A percentile compares a stretch with the other conserved stretches of the same genome.
These are phyloP conservation scores for Mimas tiliae DNA, from an alignment of 2,888 invertebrate species.

Conservation along the genomic window DNA sequence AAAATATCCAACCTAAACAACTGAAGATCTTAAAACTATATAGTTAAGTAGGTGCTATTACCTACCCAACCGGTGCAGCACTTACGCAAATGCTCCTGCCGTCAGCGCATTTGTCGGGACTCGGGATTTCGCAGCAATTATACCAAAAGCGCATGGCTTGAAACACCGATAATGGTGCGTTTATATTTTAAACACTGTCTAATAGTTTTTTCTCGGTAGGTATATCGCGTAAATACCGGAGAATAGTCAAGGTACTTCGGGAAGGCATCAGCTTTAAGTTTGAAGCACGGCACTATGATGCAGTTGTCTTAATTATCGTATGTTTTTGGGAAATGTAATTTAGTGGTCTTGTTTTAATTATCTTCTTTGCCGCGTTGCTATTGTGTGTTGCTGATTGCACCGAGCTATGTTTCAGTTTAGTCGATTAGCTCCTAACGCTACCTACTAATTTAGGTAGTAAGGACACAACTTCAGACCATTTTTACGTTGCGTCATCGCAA, in stretches of 20 bases:
- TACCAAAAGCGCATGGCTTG: constrained; percentile 16
- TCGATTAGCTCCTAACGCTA: no score
- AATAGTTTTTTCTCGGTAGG: neutral
- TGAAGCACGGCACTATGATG: neutral
- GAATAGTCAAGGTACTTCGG: neutral
- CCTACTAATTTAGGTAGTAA: no score
- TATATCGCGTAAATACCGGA: neutral
- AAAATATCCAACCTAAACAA: neutral
- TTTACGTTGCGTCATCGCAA: no score
- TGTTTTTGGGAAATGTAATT: no score
- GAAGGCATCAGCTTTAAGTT: neutral
- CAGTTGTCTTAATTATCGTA: neutral
- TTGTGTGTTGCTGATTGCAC: no score
- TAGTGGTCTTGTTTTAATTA: no score
- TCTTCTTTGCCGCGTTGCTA: no score
- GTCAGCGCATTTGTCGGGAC: constrained; percentile 13
- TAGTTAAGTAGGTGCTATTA: constrained; percentile 21
- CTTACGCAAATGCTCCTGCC: constrained; percentile 19
- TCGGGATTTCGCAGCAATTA: constrained; percentile 4
- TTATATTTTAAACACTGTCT: constrained; percentile 14
- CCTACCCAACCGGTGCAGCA: constrained; percentile 28
- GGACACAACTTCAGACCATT: no score
- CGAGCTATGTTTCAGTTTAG: no score
- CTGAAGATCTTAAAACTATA: constrained; percentile 10
- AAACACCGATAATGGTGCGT: constrained; percentile 12